Evolutionary conservation across 1,140 invertebrate genomes (phyloP).

Genomic region (Batillaria attramentaria): DNA sequence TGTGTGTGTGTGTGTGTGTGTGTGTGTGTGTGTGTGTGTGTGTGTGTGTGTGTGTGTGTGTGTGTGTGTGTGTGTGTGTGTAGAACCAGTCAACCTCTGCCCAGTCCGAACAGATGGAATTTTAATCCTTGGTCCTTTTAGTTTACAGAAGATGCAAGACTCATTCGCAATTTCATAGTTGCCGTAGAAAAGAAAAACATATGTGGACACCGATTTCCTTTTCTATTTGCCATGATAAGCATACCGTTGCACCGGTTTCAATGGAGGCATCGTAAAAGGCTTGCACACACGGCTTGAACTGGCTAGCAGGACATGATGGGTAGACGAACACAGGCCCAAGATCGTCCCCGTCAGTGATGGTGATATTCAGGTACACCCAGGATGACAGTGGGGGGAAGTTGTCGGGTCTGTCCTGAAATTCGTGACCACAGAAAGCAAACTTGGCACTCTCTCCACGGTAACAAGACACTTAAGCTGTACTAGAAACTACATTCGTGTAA

Average conservation of each 20-base stretch:
- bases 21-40: neutral
- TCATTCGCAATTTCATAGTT: no score
- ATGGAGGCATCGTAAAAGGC: slow-evolving; percentile 47
- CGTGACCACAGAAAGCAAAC: neutral
- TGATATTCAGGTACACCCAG: slow-evolving; percentile 46
- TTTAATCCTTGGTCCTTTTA: no score
- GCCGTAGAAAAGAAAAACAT: no score
- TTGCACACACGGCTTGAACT: slow-evolving; percentile 40
- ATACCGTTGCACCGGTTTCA: neutral
- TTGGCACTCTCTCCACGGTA: slow-evolving; percentile 25
- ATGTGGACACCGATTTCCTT: no score
- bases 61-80: no score
- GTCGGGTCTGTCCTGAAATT: neutral
- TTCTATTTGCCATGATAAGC: no score
- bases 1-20: no score
- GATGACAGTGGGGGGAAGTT: slow-evolving; percentile 21
- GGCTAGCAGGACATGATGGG: slow-evolving; percentile 33
- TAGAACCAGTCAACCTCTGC: no score
- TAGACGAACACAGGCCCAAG: slow-evolving; percentile 55
- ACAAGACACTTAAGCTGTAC: slow-evolving; percentile 7
- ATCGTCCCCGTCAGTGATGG: slow-evolving; percentile 59
- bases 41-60: no score
- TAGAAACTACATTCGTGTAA: neutral
- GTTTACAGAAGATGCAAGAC: no score
- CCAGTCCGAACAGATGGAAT: no score